Percentiles rank a stretch among this genome's conserved stretches.
Evolutionary conservation across 2,113 vertebrate genomes (phyloP).

Genomic region (Oostethus manadensis): DNA sequence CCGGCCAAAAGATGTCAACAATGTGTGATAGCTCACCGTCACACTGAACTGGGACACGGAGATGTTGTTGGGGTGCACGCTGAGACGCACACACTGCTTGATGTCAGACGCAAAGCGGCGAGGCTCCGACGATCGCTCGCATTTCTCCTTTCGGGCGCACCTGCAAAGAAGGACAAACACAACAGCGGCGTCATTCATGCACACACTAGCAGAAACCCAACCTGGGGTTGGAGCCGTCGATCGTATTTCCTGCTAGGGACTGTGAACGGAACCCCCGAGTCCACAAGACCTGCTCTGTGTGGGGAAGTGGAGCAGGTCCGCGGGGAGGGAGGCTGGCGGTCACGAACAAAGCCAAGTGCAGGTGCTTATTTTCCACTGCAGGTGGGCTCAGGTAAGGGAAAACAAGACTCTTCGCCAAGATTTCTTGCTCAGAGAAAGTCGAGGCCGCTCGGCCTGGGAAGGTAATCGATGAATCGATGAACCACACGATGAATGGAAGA

Average conservation of each 20-base stretch:
- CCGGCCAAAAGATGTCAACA: too few species aligned
- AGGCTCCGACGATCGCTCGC: conserved; percentile 87
- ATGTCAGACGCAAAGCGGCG: conserved; percentile 91
- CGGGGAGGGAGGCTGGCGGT: conserved; percentile 55
- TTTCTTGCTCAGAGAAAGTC: too few species aligned
- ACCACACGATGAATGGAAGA: too few species aligned
- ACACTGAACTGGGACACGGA: conserved; percentile 97
- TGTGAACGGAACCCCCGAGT: conserved; percentile 36
- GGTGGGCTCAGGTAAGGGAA: conserved; percentile 23
- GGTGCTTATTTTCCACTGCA: conserved; percentile 44
- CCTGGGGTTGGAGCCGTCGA: conserved; percentile 50
- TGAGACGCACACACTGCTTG: conserved; percentile 94
- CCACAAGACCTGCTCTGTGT: conserved; percentile 68
- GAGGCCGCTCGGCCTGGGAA: too few species aligned
- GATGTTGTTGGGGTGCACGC: conserved; percentile 96
- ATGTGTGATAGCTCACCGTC: conserved; percentile 75
- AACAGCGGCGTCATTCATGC: conserved; percentile 29
- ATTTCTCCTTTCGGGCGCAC: conserved; percentile 92
- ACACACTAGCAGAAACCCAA: conserved; percentile 44
- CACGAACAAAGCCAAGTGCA: conserved; percentile 56
- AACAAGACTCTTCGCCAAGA: too few species aligned
- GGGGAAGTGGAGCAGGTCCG: conserved; percentile 55
- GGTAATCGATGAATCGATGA: too few species aligned
- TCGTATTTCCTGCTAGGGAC: conserved; percentile 56
- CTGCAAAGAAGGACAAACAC: conserved; percentile 58